These are phyloP conservation scores for Leptodirus hochenwartii DNA, from an alignment of 2,888 invertebrate genomes.

Conservation along the genomic window DNA sequence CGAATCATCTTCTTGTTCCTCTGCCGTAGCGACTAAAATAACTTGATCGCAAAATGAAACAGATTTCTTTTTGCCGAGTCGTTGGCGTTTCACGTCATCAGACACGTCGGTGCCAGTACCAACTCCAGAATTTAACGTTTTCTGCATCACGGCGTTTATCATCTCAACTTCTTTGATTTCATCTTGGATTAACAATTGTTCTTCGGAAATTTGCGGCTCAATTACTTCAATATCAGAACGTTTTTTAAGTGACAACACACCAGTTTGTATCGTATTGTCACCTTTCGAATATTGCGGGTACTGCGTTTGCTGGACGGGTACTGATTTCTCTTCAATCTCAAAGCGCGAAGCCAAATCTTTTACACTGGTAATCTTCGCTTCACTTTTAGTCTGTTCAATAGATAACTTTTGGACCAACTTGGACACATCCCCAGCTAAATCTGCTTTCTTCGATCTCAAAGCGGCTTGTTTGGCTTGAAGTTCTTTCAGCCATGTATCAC, in stretches of 20 bases:
- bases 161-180: constrained; percentile 37
- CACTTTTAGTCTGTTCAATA: constrained; percentile 11
- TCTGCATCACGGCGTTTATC: constrained; percentile 33
- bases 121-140: constrained; percentile 26
- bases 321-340: constrained; percentile 31
- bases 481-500: constrained; percentile 58
- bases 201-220: constrained; percentile 23
- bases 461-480: constrained; percentile 63
- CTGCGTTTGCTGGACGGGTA: constrained; percentile 18
- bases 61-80: constrained; percentile 71
- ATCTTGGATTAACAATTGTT: constrained; percentile 35
- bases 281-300: constrained; percentile 10
- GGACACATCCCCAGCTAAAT: constrained; percentile 27
- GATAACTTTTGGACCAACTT: constrained; percentile 8
- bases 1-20: constrained; percentile 78
- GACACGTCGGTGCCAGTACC: constrained; percentile 24
- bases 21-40: constrained; percentile 79
- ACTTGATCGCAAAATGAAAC: constrained; percentile 93
- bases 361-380: constrained; percentile 33
- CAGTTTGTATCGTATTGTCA: constrained; percentile 15
- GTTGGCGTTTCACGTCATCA: constrained; percentile 30
- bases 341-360: constrained; percentile 70
- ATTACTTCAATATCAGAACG: constrained; percentile 17
- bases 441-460: constrained; percentile 32
- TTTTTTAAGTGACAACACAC: constrained; percentile 18